Base-by-base conservation (phyloP, 1,140 invertebrate species). In the Sinella curviseta region DNA sequence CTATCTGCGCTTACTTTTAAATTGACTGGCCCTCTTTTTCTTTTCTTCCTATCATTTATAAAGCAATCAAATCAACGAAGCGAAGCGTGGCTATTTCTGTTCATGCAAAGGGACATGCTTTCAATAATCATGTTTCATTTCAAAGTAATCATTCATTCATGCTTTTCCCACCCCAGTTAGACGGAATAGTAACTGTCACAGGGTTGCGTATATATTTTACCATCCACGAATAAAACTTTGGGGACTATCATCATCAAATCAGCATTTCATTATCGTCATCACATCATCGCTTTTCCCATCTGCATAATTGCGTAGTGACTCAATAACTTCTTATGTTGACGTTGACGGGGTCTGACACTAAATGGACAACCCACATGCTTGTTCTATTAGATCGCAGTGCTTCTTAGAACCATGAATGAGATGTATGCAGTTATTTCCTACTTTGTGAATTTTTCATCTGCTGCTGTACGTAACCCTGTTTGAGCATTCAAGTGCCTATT, bases 151-250 rank as follows among this genome's bases (percentile, higher is more conserved):
- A 70, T 70, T 70, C 65, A 70, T 70, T 70, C 65, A 70, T 70
- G 65, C 65, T 16, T 70, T 70, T 70, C 65, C 65, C 65, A 70
- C 31, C 65, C 65, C 65, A 70, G 65, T 70, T 70, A 70, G 65
- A 33, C 2, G 12, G 30, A 70, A 70, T n/a, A 70, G 31, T 17
- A 30, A 17, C 24, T 70, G 26, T 70, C 65, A 60, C 55, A 60
- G 12, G n/a, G 24, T 48, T 48, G 39, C 39, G n/a, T 48, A 48
- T 48, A 48, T 48, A 48, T 20, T 48, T n/a, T n/a, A n/a, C n/a
- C n/a, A n/a, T n/a, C n/a, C n/a, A n/a, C n/a, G n/a, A n/a, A n/a
- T n/a, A n/a, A n/a, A n/a, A n/a, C n/a, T n/a, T n/a, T n/a, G n/a
- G n/a, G n/a, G n/a, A n/a, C n/a, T n/a, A n/a, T n/a, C n/a, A n/a